Conservation (phyloP, 2,113 vertebrate genomes). For the Bagarius yarrelli region DNA sequence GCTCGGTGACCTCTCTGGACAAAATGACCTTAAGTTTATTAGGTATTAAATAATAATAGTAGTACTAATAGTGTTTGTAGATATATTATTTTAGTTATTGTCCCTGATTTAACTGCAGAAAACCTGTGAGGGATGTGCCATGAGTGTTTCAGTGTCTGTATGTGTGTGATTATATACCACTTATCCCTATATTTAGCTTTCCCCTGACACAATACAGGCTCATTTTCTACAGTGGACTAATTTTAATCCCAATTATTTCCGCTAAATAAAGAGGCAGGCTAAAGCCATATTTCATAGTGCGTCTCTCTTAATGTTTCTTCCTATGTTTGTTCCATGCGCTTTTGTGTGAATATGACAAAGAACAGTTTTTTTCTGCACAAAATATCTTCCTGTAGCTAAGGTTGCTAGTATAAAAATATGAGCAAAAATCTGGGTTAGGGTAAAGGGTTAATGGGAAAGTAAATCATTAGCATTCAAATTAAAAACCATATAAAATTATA, state of each 20-base stretch:
- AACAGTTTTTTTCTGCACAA: conserved; percentile 53
- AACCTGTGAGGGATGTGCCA: too few relatives aligned
- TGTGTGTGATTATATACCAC: background rate
- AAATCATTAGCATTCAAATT: too few relatives aligned
- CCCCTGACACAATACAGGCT: conserved; percentile 2
- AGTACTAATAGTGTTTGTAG: too few relatives aligned
- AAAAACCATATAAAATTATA: too few relatives aligned
- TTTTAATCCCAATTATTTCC: conserved; percentile 72
- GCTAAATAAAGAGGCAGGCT: conserved; percentile 56
- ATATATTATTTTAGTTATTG: background rate
- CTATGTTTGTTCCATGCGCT: conserved; percentile 59
- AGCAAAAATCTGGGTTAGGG: too few relatives aligned
- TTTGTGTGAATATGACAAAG: conserved; percentile 49
- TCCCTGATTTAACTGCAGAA: background rate
- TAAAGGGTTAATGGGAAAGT: too few relatives aligned
- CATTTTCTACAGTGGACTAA: conserved; percentile 51
- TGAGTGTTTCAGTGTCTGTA: background rate
- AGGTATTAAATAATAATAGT: background rate
- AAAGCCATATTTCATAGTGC: conserved; percentile 61
- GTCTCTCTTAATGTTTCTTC: background rate
- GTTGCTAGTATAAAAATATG: too few relatives aligned
- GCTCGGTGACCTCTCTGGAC: conserved; percentile 37
- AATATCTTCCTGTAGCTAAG: background rate
- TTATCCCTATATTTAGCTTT: conserved; percentile 23
- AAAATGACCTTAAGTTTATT: background rate